Conservation (phyloP, 35 echinoderm and acorn worm genomes). For the Ptychodera flava region DNA sequence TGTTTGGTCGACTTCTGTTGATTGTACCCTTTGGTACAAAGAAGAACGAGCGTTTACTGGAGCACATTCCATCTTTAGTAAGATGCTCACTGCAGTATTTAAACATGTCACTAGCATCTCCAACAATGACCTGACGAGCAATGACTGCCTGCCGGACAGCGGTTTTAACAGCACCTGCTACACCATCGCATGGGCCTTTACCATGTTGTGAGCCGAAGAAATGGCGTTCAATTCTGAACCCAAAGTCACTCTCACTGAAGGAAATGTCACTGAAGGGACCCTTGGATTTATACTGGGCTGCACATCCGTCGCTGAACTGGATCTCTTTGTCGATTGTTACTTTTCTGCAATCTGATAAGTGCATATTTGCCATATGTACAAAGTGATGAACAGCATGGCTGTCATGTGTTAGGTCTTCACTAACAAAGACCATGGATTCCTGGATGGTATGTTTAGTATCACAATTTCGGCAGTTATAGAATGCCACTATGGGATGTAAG, state of each 20-base stretch:
- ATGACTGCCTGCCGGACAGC: constrained; percentile 48
- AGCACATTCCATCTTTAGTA: constrained; percentile 29
- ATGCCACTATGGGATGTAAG: constrained; percentile 29
- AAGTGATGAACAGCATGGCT: constrained; percentile 43
- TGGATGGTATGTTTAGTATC: neutral
- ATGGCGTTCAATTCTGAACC: constrained; percentile 44
- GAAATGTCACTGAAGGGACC: constrained; percentile 69
- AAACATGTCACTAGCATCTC: constrained; percentile 35
- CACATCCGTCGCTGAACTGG: constrained; percentile 58
- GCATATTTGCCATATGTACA: constrained; percentile 4
- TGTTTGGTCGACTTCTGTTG: constrained; percentile 18
- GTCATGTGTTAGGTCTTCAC: constrained; percentile 37
- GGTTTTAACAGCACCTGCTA: constrained; percentile 59
- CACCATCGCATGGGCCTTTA: constrained; percentile 81
- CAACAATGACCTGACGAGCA: constrained; percentile 42
- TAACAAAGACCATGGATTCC: constrained; percentile 31
- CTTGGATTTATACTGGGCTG: constrained; percentile 66
- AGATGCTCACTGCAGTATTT: constrained; percentile 26
- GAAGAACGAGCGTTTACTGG: constrained; percentile 23
- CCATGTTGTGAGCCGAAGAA: constrained; percentile 61
- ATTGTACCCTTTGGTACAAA: constrained; percentile 11
- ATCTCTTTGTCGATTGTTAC: neutral
- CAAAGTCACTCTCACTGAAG: constrained; percentile 45
- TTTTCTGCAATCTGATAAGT: constrained; percentile 11
- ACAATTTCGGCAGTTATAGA: constrained; percentile 14